phyloP scores from a whole-genome alignment of 53 echinoderm and acorn worm species.

The Mesocentrotus franciscanus region DNA sequence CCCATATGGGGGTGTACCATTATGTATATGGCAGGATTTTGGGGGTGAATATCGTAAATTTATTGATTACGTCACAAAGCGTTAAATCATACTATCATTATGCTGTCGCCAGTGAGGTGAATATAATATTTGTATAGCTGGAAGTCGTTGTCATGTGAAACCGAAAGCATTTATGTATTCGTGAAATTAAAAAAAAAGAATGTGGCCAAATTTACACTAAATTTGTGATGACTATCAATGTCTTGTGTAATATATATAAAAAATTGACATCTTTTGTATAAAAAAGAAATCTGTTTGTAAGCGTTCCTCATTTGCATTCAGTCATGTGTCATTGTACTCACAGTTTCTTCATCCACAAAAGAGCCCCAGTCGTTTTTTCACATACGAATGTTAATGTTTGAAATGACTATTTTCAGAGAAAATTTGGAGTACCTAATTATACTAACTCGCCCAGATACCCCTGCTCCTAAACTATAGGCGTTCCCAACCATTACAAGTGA shows the following conservation, averaged over 20 bases:
- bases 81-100: neutral
- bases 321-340: neutral
- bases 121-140: conserved; percentile 53
- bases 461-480: no score
- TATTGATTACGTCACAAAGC: conserved; percentile 3
- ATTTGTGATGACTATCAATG: conserved; percentile 69
- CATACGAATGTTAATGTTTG: no score
- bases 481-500: no score
- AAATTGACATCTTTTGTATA: conserved; percentile 66
- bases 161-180: conserved; percentile 62
- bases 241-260: conserved; percentile 65
- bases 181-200: conserved; percentile 53
- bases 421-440: no score
- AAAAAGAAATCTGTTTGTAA: conserved; percentile 16
- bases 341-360: neutral
- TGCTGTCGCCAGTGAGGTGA: neutral
- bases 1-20: neutral
- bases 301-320: neutral
- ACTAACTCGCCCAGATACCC: no score
- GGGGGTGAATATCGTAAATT: neutral
- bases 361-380: no score
- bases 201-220: conserved; percentile 66
- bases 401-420: no score
- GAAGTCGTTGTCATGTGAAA: conserved; percentile 43
- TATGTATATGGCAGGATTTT: neutral